Evolutionary conservation across 2,797 vertebrate genomes (phyloP), one percentile per base, ranked within the genome.

Genomic region (Arctocebus calabarensis): DNA sequence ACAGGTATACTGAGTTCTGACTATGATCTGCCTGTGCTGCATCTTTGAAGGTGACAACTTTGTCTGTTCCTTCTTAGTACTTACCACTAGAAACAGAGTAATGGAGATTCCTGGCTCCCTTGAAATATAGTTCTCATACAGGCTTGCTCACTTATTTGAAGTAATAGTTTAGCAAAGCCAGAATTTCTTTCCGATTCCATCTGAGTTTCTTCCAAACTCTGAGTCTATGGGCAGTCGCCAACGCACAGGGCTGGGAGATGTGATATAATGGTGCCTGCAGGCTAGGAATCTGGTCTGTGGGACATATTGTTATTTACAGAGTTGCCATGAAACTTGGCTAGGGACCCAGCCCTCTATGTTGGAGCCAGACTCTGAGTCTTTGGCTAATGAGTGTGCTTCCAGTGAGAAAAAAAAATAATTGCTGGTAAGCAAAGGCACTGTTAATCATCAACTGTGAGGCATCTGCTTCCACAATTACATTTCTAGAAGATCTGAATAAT

Each of bases 231-330:
- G 83, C 7, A 59, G 34, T 87, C 5, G 91, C 96, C 97, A 96
- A 48, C 40, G 68, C 40, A 37, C 89, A 90, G 84, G 71, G 27
- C 87, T 97, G 95, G 90, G 68, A 87, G 74, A 95, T 57, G 68
- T 88, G 92, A 95, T 94, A 93, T 81, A 97, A 88, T 71, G 79
- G 92, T 61, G 94, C 85, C 97, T 95, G 59, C 86, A 91, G 95
- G 95, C 84, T 91, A 93, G 64, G 82, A 97, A 93, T 96, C 94
- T 93, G 94, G 95, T 97, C 81, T 88, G 84, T 90, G 92, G 84
- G 96, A 96, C 95, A 92, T 95, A 98, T 68, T 96, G 90, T 95
- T 97, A 97, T 96, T 97, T 97, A 97, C 89, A 93, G 95, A 93
- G 84, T 93, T 91, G 70, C 91, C 34, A 5, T 90, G 91, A 85